Percentiles rank a stretch among this genome's conserved stretches.
phyloP scores from a whole-genome alignment of 2,888 invertebrate genomes.

The Parnassius glacialis region DNA sequence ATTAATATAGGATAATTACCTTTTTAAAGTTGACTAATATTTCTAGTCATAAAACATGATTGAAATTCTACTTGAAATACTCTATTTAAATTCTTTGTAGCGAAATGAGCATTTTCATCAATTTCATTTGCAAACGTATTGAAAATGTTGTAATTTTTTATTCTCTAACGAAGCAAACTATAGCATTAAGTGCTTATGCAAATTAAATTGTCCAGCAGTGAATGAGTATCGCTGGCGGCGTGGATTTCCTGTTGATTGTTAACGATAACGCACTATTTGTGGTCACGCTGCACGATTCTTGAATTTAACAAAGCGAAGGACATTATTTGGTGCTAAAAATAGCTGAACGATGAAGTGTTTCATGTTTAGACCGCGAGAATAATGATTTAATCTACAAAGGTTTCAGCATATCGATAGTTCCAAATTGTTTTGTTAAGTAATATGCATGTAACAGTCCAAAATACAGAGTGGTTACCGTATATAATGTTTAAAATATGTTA shows the following conservation, averaged over 20 bases:
- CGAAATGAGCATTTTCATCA: too few species aligned
- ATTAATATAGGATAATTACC: too few species aligned
- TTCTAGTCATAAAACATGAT: too few species aligned
- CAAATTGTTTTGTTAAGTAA: too few species aligned
- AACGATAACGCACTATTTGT: constrained; percentile 58
- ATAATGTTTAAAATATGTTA: too few species aligned
- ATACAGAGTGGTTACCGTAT: too few species aligned
- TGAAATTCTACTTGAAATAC: too few species aligned
- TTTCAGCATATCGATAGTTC: too few species aligned
- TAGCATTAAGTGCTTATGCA: constrained; percentile 56
- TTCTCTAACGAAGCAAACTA: constrained; percentile 39
- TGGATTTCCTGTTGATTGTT: constrained; percentile 49
- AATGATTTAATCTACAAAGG: not conserved
- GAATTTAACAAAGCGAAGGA: constrained; percentile 27
- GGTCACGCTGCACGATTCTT: constrained; percentile 42
- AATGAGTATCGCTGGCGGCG: constrained; percentile 42
- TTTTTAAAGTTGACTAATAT: too few species aligned
- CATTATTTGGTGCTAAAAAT: constrained; percentile 19
- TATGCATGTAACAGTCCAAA: too few species aligned
- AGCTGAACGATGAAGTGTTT: not conserved
- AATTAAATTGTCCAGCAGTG: constrained; percentile 52
- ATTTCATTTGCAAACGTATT: too few species aligned
- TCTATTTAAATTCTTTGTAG: too few species aligned
- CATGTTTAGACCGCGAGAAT: constrained; percentile 1
- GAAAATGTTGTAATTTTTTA: not conserved